Evolutionary conservation across 1,140 invertebrate genomes (phyloP), one percentile per base, ranked within the genome.

Genomic region (Paracyclopina nana): DNA sequence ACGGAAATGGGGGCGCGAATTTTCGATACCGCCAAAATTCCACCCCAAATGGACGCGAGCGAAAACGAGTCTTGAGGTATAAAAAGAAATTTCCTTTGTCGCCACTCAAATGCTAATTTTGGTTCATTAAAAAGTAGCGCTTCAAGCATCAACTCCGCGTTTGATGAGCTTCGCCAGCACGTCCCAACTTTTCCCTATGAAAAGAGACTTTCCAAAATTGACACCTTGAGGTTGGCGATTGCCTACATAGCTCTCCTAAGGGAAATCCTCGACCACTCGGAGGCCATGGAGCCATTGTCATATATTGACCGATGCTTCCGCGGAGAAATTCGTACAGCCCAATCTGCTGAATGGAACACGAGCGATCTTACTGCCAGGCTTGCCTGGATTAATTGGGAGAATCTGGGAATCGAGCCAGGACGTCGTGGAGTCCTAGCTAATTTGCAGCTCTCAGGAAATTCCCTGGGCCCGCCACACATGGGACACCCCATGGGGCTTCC

Each of bases 371-470:
- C 91, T 6, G 91, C 92, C 0, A 71, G 94, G 48, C 68, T 98
- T 5, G 92, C 87, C 0, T 98, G 94, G 94, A 95, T 98, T 52
- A 95, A 96, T 60, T 98, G 92, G 92, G 87, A 94, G 63, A 94
- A 90, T 62, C 70, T 98, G 0, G 92, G 92, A 0, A 85, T 94
- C 0, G 84, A 82, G 63, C 83, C 86, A 6, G 81, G 81, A 53
- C 67, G 82, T 34, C 68, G 84, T 53, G 82, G 79, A 14, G 73
- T 83, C 2, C 65, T 88, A 0, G 83, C 81, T 1, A 80, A 82
- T 0, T 65, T 87, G 2, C 79, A 80, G 0, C 63, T 86, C 2
- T 79, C 80, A n/a, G n/a, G n/a, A n/a, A n/a, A n/a, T n/a, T n/a
- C n/a, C n/a, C n/a, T n/a, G n/a, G n/a, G n/a, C 28, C 74, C 80